A percentile compares a stretch with the other conserved stretches of the same genome.
Evolutionary conservation across 2,888 invertebrate species (phyloP).

Genomic region (Osedax frankpressi): DNA sequence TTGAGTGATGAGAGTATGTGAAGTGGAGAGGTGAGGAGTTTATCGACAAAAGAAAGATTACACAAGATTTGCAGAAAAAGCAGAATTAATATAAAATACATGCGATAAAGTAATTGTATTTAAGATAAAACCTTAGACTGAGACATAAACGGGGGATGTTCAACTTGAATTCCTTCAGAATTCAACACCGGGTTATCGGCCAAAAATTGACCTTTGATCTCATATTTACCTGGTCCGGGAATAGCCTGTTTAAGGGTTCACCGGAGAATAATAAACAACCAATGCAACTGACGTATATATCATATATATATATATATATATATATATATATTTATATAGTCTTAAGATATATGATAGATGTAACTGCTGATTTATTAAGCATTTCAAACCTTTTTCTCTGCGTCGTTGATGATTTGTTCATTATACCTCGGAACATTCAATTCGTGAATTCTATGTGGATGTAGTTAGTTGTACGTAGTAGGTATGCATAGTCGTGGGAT

Average conservation of each 20-base stretch:
- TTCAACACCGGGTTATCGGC: constrained; percentile 33
- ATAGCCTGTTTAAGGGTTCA: constrained; percentile 31
- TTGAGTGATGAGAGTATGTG: too few species aligned
- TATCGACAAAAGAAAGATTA: too few species aligned
- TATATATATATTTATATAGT: too few species aligned
- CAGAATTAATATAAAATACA: too few species aligned
- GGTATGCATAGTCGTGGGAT: too few species aligned
- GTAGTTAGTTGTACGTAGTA: constrained; percentile 26
- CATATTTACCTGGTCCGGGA: constrained; percentile 45
- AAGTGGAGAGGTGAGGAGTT: too few species aligned
- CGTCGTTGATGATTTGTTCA: constrained; percentile 36
- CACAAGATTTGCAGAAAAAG: too few species aligned
- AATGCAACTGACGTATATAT: too few species aligned
- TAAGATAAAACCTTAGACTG: constrained; percentile 40
- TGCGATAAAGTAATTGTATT: background rate
- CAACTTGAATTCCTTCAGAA: constrained; percentile 42
- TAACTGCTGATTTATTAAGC: too few species aligned
- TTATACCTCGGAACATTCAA: constrained; percentile 42
- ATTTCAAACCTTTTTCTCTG: constrained; percentile 38
- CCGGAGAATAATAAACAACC: too few species aligned
- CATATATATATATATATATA: too few species aligned
- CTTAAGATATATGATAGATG: too few species aligned
- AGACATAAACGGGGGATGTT: constrained; percentile 44
- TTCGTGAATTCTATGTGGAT: constrained; percentile 32
- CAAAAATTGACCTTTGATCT: constrained; percentile 39